Percentiles rank a stretch among this genome's conserved stretches.
phyloP scores from a whole-genome alignment of 2,797 vertebrate genomes.

The Periophthalmus magnuspinnatus region DNA sequence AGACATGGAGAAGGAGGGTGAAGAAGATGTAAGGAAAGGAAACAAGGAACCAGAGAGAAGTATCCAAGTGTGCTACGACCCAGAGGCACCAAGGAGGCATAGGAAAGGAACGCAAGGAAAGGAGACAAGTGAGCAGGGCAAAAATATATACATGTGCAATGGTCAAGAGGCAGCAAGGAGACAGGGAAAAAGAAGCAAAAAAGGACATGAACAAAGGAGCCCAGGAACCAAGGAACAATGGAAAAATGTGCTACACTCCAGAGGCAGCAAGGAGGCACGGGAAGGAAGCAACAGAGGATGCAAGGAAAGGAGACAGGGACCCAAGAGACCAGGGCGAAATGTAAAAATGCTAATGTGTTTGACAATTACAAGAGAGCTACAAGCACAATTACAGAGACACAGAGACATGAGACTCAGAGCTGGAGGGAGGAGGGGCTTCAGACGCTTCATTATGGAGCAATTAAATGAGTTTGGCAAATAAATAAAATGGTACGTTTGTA shows the following conservation, averaged over 20 bases:
- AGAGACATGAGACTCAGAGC: too few species aligned
- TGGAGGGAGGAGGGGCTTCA: neutral
- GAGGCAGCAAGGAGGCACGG: neutral
- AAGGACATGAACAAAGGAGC: too few species aligned
- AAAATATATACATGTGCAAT: slow-evolving; percentile 12
- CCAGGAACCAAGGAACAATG: neutral
- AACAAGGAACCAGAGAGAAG: too few species aligned
- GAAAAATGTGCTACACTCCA: slow-evolving; percentile 12
- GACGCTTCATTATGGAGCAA: neutral
- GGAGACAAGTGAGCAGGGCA: too few species aligned
- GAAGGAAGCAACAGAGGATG: neutral
- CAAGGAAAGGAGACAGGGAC: neutral
- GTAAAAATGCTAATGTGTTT: slow-evolving; percentile 10
- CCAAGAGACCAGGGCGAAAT: neutral
- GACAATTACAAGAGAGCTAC: slow-evolving; percentile 3
- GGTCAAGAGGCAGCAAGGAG: slow-evolving; percentile 11
- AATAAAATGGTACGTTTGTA: neutral
- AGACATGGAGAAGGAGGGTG: neutral
- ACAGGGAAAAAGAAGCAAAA: slow-evolving; percentile 13
- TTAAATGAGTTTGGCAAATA: neutral
- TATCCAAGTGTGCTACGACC: slow-evolving; percentile 15
- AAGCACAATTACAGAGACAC: neutral
- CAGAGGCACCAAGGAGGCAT: too few species aligned
- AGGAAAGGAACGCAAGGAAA: too few species aligned
- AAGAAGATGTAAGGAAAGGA: too few species aligned